phyloP scores from a whole-genome alignment of 92 coral and sea anemone species.

The Phenganax subtilis region DNA sequence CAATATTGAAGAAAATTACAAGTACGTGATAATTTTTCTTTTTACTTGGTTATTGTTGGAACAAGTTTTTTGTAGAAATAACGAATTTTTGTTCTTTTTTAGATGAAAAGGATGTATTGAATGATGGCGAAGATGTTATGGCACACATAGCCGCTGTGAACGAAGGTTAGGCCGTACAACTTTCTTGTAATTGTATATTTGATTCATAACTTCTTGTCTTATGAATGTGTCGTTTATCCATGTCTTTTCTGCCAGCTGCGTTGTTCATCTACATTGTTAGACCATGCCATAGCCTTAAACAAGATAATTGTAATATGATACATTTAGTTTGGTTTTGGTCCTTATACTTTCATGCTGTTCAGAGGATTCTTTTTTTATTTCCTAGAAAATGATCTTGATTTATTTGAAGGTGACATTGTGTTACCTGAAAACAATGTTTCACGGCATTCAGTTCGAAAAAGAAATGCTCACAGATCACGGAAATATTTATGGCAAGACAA shows the following conservation, averaged over 20 bases:
- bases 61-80: neutral
- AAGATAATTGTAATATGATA: neutral
- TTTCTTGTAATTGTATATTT: too few relatives aligned
- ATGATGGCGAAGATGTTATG: slow-evolving; percentile 20
- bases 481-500: slow-evolving; percentile 50
- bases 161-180: slow-evolving; percentile 20
- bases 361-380: neutral
- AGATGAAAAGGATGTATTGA: neutral
- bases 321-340: neutral
- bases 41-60: neutral
- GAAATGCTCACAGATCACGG: slow-evolving; percentile 58
- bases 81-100: neutral
- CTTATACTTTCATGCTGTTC: neutral
- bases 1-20: neutral
- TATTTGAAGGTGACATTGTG: slow-evolving; percentile 74
- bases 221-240: neutral
- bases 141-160: slow-evolving; percentile 16
- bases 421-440: slow-evolving; percentile 20
- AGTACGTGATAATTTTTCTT: neutral
- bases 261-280: neutral
- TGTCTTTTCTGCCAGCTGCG: neutral
- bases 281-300: neutral
- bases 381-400: slow-evolving; percentile 45
- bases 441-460: slow-evolving; percentile 7
- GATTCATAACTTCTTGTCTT: too few relatives aligned